A percentile compares a stretch with the other conserved stretches of the same genome.
Conservation (phyloP, 2,113 vertebrate species). For the Chamaea fasciata region DNA sequence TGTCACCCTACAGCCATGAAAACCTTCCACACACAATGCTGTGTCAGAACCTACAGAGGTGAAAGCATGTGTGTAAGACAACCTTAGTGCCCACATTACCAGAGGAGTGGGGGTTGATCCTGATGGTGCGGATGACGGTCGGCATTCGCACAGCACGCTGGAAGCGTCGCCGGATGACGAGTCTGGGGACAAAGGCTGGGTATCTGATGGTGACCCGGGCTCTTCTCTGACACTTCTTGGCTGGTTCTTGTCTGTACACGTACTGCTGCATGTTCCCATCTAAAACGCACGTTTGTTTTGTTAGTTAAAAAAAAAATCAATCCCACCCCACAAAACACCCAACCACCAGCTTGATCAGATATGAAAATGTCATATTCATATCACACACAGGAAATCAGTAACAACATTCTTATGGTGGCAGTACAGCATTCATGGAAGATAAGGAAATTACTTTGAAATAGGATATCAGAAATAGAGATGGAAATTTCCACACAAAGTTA, state of each 20-base stretch:
- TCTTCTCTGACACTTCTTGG: slow-evolving; percentile 71
- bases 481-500: neutral
- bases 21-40: neutral
- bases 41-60: neutral
- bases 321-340: no score
- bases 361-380: fast-evolving
- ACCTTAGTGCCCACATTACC: neutral
- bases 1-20: neutral
- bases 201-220: slow-evolving; percentile 41
- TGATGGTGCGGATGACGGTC: slow-evolving; percentile 35
- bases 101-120: slow-evolving; percentile 23
- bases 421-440: neutral
- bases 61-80: neutral
- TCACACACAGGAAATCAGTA: neutral
- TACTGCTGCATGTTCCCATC: slow-evolving; percentile 90
- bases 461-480: neutral
- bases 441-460: neutral
- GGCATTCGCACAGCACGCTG: slow-evolving; percentile 38
- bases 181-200: slow-evolving; percentile 29
- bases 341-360: neutral
- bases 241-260: slow-evolving; percentile 78
- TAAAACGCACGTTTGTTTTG: neutral
- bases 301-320: neutral
- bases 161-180: slow-evolving; percentile 63
- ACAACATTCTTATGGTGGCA: neutral